Conservation (phyloP, 2,113 vertebrate species). For the Syrrhaptes paradoxus region DNA sequence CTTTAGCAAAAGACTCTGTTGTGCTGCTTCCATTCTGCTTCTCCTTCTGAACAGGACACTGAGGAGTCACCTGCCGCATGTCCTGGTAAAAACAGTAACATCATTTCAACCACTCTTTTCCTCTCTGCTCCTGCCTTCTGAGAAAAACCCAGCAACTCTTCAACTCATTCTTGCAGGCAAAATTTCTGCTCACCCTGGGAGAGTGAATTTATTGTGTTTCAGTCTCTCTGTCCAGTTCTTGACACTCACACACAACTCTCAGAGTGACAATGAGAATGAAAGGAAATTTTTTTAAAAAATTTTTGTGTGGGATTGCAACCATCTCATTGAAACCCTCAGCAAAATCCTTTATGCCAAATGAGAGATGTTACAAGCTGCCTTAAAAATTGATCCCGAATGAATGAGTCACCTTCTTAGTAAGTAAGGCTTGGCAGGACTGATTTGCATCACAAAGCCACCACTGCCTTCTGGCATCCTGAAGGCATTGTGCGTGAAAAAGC, state of each 20-base stretch:
- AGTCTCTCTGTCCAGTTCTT: not conserved
- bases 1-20: not conserved
- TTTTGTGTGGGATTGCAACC: not conserved
- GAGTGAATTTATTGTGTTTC: not conserved
- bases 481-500: not conserved
- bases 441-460: conserved; percentile 19
- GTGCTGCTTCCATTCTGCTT: not conserved
- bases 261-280: not conserved
- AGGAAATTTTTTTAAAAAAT: not conserved
- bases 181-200: not conserved
- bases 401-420: not conserved
- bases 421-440: not conserved
- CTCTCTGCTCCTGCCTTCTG: not conserved
- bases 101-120: not conserved
- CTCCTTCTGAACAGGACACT: not conserved
- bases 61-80: not conserved
- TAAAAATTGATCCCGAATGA: not conserved
- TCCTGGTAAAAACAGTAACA: not conserved
- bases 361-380: not conserved
- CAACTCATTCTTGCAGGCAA: not conserved
- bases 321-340: not conserved
- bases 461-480: not conserved
- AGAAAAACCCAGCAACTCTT: not conserved
- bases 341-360: not conserved
- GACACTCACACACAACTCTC: not conserved